Evolutionary conservation across 2,797 vertebrate genomes (phyloP).

Genomic region (Morelia viridis): DNA sequence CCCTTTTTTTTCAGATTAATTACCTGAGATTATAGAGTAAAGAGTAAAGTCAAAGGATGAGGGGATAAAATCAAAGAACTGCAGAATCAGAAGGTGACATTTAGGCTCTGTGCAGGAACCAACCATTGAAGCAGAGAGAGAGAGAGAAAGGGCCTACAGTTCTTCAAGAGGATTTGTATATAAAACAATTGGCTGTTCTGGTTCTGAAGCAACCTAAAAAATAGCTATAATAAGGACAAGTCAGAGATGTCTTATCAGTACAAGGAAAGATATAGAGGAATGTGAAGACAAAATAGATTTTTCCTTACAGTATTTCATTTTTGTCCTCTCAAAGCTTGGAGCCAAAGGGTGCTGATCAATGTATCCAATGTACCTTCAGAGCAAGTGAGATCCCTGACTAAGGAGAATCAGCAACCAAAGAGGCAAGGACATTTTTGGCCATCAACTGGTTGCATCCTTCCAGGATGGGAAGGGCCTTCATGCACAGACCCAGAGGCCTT

Average conservation of each 20-base stretch:
- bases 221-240: not conserved
- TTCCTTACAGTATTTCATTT: fast-evolving
- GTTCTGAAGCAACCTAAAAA: not conserved
- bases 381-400: fast-evolving
- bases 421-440: fast-evolving
- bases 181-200: not conserved
- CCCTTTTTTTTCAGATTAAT: conserved; percentile 30
- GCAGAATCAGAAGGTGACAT: not conserved
- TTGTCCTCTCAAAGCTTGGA: not conserved
- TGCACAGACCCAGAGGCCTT: not conserved
- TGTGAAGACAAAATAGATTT: fast-evolving
- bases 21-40: fast-evolving
- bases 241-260: too few species aligned
- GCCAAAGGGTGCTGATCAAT: fast-evolving
- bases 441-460: not conserved
- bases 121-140: not conserved
- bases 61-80: not conserved
- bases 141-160: not conserved
- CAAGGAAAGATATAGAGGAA: not conserved
- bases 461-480: not conserved
- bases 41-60: conserved; percentile 13
- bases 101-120: not conserved
- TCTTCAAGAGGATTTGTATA: not conserved
- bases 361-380: not conserved
- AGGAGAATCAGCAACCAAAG: fast-evolving